phyloP scores from a whole-genome alignment of 2,888 invertebrate genomes.

The Julus scandinavius region DNA sequence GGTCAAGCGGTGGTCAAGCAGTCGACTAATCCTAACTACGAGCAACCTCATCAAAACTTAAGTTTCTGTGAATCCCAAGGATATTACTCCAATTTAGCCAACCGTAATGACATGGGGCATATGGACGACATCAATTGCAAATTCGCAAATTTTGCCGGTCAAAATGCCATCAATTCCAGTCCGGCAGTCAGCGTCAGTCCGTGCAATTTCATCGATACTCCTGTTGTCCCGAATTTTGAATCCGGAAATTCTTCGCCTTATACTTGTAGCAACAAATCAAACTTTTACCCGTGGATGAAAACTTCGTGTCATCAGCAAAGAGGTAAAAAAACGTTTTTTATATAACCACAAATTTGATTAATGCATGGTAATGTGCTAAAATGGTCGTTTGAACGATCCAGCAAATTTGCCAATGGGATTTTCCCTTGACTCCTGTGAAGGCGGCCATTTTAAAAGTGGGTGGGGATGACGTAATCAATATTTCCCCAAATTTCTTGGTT shows the following conservation, averaged over 20 bases:
- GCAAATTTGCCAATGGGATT: neutral
- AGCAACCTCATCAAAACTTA: constrained; percentile 37
- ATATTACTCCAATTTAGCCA: constrained; percentile 28
- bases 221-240: neutral
- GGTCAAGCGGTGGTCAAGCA: constrained; percentile 38
- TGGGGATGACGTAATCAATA: neutral
- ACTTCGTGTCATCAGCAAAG: constrained; percentile 40
- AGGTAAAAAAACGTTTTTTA: constrained; percentile 3
- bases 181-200: neutral
- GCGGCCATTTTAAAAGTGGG: neutral
- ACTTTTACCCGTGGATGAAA: constrained; percentile 52
- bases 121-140: constrained; percentile 12
- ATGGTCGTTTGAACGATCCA: neutral
- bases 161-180: neutral
- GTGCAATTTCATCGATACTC: neutral
- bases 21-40: neutral
- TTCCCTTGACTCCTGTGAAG: neutral
- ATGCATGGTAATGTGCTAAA: neutral
- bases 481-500: neutral
- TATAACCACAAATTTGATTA: too few relatives aligned
- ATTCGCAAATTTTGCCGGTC: neutral
- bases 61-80: constrained; percentile 21
- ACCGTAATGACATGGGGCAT: neutral
- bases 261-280: constrained; percentile 45
- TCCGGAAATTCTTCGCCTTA: constrained; percentile 18